Base-by-base conservation (phyloP, 2,797 vertebrate genomes). In the Clarias laeviceps region DNA sequence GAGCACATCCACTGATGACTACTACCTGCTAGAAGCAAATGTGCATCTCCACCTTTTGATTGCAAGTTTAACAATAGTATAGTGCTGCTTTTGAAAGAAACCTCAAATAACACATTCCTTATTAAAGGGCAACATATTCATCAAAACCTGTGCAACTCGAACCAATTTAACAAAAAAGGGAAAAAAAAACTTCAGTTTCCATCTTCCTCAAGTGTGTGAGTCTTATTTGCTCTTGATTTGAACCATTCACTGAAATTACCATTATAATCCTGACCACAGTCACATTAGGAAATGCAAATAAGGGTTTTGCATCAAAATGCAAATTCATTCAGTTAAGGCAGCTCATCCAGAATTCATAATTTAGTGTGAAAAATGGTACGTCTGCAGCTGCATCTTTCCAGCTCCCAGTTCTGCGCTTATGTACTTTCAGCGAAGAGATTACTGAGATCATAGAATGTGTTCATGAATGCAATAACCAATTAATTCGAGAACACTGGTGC, bases 271-370 rank as follows among this genome's bases (percentile, higher is more conserved):
- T 91, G 89, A 90, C 89, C 90, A 91, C 88, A 77, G 86, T 80
- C 56, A 89, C 87, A 91, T 93, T 91, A 90, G 87, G 88, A 89
- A 89, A 93, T 93, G 91, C 90, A 93, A 94, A 93, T 92, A 68
- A 73, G 84, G 79, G 77, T 79, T 85, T 91, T 89, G 89, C 88
- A 92, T 91, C 90, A 91, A 93, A 91, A 91, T 92, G 91, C 91
- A 92, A 92, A 93, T 93, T 76, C 70, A 80, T 88, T 56, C 66
- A 4, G 80, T 83, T 81, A 92, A 91, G 62, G 90, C 57, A 85
- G 84, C 73, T 59, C 77, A 88, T 90, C 93, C 91, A 92, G 93
- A 91, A 80, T 91, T 91, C 91, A 85, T 79, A 92, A 91, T 92
- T 92, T 78, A 81, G 88, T 85, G 89, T 92, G 91, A 93, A 91